A percentile compares a stretch with the other conserved stretches of the same genome.
Evolutionary conservation across 2,797 vertebrate species (phyloP).

Genomic region (Decapterus maruadsi): DNA sequence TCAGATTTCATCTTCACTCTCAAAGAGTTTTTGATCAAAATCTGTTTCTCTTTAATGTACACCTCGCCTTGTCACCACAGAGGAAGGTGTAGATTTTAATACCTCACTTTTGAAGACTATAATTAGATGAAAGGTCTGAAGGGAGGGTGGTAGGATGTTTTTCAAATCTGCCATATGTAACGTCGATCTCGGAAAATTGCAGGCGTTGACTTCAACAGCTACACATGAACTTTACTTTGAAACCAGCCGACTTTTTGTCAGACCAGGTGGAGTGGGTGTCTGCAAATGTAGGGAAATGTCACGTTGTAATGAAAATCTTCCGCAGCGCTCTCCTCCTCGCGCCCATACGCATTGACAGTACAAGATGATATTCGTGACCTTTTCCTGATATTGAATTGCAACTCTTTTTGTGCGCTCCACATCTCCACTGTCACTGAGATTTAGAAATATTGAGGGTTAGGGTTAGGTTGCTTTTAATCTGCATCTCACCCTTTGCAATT

Average conservation of each 20-base stretch:
- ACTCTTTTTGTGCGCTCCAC: not conserved
- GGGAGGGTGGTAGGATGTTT: not conserved
- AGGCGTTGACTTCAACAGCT: not conserved
- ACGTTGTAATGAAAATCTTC: not conserved
- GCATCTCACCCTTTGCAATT: conserved; percentile 1
- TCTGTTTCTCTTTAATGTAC: not conserved
- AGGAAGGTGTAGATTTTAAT: not conserved
- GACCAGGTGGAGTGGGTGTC: not conserved
- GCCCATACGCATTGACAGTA: not conserved
- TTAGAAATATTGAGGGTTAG: not conserved
- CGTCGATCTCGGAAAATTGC: not conserved
- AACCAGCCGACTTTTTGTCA: not conserved
- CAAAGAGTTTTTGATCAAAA: not conserved
- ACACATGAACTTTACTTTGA: not conserved
- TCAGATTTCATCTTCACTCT: not conserved
- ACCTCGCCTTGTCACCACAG: not conserved
- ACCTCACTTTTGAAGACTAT: not conserved
- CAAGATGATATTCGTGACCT: conserved; percentile 12
- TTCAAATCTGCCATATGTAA: not conserved
- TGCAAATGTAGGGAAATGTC: conserved; percentile 2
- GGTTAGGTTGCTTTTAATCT: not conserved
- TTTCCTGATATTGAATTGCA: not conserved
- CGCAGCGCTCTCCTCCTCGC: not conserved
- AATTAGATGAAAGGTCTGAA: not conserved
- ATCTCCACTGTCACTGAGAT: not conserved